phyloP scores from a whole-genome alignment of 2,888 invertebrate genomes.

The Crocallis elinguaria region DNA sequence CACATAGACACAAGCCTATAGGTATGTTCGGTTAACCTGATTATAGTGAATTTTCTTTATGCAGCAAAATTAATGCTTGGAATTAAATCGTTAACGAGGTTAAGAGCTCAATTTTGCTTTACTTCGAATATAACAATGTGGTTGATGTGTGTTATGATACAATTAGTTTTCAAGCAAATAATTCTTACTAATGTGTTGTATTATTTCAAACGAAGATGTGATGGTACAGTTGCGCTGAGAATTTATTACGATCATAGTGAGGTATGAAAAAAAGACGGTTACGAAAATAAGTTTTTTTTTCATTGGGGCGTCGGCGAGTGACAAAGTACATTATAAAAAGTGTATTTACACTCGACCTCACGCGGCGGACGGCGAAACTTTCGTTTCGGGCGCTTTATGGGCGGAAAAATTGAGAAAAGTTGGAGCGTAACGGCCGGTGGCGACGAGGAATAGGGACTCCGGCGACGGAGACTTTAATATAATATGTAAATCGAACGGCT shows the following conservation, averaged over 20 bases:
- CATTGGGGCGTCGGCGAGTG: slow-evolving; percentile 67
- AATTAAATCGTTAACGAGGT: not conserved
- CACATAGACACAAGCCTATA: slow-evolving; percentile 16
- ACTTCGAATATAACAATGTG: not conserved
- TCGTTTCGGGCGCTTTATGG: slow-evolving; percentile 81
- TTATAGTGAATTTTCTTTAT: not conserved
- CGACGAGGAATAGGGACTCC: slow-evolving; percentile 68
- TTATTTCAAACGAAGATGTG: not conserved
- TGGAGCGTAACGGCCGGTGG: slow-evolving; percentile 82
- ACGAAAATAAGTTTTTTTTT: slow-evolving; percentile 69
- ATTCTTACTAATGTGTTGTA: not conserved
- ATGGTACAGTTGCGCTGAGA: slow-evolving; percentile 1
- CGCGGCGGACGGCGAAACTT: slow-evolving; percentile 77
- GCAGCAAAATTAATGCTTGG: not conserved
- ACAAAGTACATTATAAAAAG: slow-evolving; percentile 83
- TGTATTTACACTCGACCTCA: slow-evolving; percentile 83
- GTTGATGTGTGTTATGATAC: not conserved
- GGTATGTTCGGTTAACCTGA: not conserved
- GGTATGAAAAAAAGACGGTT: slow-evolving; percentile 50
- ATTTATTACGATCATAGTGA: slow-evolving; percentile 25
- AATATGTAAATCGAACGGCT: slow-evolving; percentile 83
- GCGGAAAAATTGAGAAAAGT: slow-evolving; percentile 85
- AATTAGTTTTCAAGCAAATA: not conserved
- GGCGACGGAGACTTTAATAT: slow-evolving; percentile 79
- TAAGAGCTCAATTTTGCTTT: not conserved